Conservation (phyloP, 2,888 invertebrate species). For the Andrena bucephala region DNA sequence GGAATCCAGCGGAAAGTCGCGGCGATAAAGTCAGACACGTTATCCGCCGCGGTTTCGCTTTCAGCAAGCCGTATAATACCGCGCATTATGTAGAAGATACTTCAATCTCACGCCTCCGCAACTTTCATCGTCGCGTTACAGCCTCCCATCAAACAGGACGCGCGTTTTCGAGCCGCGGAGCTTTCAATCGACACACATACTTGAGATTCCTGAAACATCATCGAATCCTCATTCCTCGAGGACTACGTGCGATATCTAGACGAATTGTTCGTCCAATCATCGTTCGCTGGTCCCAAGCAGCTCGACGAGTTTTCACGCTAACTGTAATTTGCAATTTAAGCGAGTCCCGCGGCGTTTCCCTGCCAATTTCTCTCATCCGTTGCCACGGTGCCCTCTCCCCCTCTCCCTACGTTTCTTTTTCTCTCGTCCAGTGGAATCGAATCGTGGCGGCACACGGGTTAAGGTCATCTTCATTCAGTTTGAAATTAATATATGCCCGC, state of each 20-base stretch:
- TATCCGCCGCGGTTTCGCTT: conserved; percentile 63
- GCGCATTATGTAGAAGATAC: conserved; percentile 49
- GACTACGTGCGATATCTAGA: neutral
- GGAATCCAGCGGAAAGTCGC: neutral
- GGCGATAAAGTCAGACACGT: conserved; percentile 7
- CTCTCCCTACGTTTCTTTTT: neutral
- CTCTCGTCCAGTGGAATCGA: neutral
- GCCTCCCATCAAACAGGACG: conserved; percentile 20
- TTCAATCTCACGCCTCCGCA: conserved; percentile 56
- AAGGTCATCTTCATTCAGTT: conserved; percentile 44
- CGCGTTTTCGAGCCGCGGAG: neutral
- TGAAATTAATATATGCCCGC: conserved; percentile 74
- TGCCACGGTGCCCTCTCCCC: neutral
- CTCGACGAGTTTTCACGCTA: conserved; percentile 35
- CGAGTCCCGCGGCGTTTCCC: neutral
- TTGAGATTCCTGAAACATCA: conserved; percentile 20
- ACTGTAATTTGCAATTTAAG: conserved; percentile 37
- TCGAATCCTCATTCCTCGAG: neutral
- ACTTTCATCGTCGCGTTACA: conserved; percentile 61
- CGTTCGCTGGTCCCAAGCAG: neutral
- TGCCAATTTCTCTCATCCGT: neutral
- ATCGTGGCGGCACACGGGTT: conserved; percentile 17
- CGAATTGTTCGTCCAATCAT: neutral
- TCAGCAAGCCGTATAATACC: conserved; percentile 62
- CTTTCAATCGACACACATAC: conserved; percentile 29